A percentile compares a stretch with the other conserved stretches of the same genome.
phyloP scores from a whole-genome alignment of 2,113 vertebrate species.

The Oncorhynchus masou region DNA sequence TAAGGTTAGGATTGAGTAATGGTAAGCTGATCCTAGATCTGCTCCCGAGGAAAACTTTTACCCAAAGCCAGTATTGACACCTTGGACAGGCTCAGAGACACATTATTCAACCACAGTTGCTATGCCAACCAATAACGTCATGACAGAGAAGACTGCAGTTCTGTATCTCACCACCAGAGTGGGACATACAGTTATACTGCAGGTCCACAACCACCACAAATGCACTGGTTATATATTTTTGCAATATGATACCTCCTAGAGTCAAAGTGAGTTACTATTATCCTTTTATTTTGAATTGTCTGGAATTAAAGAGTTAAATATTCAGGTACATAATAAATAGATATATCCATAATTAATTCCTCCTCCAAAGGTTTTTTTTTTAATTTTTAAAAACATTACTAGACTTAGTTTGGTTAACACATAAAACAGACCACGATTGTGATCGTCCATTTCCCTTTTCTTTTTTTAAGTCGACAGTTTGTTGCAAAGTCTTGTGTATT shows the following conservation, averaged over 20 bases:
- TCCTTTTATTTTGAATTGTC: slow-evolving; percentile 49
- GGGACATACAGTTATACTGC: slow-evolving; percentile 40
- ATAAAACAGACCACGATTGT: too few species aligned
- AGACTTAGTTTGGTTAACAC: slow-evolving; percentile 30
- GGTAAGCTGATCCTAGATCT: too few species aligned
- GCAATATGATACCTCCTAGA: slow-evolving; percentile 57
- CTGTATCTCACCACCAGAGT: slow-evolving; percentile 39
- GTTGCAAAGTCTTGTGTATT: slow-evolving; percentile 60
- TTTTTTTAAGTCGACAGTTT: slow-evolving; percentile 50
- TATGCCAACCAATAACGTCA: slow-evolving; percentile 63
- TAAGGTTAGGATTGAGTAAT: too few species aligned
- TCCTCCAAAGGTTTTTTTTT: slow-evolving; percentile 59
- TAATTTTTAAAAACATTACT: slow-evolving; percentile 57
- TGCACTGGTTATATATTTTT: slow-evolving; percentile 55
- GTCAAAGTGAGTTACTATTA: slow-evolving; percentile 55
- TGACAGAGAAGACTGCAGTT: slow-evolving; percentile 42
- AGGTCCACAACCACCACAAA: slow-evolving; percentile 53
- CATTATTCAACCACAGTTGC: slow-evolving; percentile 63
- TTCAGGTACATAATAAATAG: slow-evolving; percentile 62
- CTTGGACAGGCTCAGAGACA: slow-evolving; percentile 63
- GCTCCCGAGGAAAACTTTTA: too few species aligned
- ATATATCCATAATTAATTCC: slow-evolving; percentile 59
- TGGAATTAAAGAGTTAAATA: slow-evolving; percentile 60
- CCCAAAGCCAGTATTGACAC: slow-evolving; percentile 40
- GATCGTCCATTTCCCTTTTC: slow-evolving; percentile 32